Percentiles rank a stretch among this genome's conserved stretches.
phyloP scores from a whole-genome alignment of 2,888 invertebrate genomes.

The Apantesis nais region DNA sequence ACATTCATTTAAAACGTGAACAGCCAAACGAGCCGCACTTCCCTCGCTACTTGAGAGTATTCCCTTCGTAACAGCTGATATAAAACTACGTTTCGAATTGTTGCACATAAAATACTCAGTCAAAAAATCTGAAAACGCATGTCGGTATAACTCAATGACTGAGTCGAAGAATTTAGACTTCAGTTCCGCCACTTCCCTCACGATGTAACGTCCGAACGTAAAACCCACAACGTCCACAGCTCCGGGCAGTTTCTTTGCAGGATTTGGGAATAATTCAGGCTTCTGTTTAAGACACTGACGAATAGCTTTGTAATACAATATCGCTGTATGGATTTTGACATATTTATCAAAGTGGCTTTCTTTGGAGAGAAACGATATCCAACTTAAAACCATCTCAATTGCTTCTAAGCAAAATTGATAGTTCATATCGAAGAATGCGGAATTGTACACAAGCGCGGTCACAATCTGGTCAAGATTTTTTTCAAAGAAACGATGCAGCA shows the following conservation, averaged over 20 bases:
- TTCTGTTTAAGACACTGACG: constrained; percentile 48
- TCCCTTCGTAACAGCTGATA: neutral
- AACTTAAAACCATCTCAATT: constrained; percentile 52
- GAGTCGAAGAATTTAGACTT: neutral
- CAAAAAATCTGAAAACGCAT: neutral
- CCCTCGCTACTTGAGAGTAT: neutral
- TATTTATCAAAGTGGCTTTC: constrained; percentile 51
- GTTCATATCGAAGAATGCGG: constrained; percentile 53
- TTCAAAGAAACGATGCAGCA: neutral
- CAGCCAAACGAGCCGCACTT: neutral
- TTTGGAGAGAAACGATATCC: constrained; percentile 38
- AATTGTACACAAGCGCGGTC: constrained; percentile 53
- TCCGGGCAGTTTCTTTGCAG: constrained; percentile 25
- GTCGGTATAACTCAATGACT: neutral
- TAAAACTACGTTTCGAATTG: neutral
- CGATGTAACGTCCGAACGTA: neutral
- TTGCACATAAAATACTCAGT: neutral
- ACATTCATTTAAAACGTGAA: neutral
- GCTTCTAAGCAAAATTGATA: constrained; percentile 55
- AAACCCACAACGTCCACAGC: neutral
- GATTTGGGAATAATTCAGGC: constrained; percentile 52
- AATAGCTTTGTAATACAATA: constrained; percentile 63
- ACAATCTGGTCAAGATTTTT: constrained; percentile 46
- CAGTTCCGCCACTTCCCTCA: neutral
- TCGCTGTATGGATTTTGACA: constrained; percentile 59